These are phyloP conservation scores for Argyrosomus regius DNA, from an alignment of 2,797 vertebrate species.

Conservation along the genomic window DNA sequence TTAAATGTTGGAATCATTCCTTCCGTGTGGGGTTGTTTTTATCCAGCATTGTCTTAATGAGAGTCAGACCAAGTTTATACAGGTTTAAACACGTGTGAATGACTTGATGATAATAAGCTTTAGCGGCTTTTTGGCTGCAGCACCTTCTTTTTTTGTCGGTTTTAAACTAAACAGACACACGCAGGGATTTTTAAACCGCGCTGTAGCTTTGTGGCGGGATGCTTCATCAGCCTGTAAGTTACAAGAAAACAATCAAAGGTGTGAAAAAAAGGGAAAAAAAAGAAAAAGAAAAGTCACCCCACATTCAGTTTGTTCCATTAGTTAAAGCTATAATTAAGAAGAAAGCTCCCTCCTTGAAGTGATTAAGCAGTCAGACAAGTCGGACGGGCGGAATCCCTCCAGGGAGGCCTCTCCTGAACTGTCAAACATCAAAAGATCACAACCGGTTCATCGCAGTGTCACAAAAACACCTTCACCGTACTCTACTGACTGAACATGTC, in stretches of 20 bases:
- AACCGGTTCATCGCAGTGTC: constrained; percentile 88
- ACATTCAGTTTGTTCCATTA: constrained; percentile 46
- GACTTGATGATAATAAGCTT: constrained; percentile 33
- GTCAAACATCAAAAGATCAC: constrained; percentile 87
- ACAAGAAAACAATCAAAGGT: not conserved
- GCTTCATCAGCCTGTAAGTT: constrained; percentile 15
- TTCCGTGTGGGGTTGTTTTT: not conserved
- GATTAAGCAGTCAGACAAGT: constrained; percentile 91
- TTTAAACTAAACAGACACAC: constrained; percentile 17
- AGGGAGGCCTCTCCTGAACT: constrained; percentile 81
- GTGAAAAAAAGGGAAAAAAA: too few relatives aligned
- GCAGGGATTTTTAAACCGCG: constrained; percentile 28
- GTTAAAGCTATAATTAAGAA: constrained; percentile 73
- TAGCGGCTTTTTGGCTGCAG: constrained; percentile 32
- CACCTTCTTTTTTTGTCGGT: not conserved
- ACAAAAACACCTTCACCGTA: constrained; percentile 77
- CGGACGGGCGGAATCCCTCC: constrained; percentile 85
- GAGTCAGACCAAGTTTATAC: constrained; percentile 46
- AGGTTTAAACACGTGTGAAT: constrained; percentile 54
- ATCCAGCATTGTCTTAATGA: constrained; percentile 15
- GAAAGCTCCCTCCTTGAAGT: constrained; percentile 76
- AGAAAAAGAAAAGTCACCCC: constrained; percentile 15
- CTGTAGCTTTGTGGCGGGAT: not conserved
- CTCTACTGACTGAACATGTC: constrained; percentile 59
- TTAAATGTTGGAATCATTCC: not conserved